Percentiles rank a stretch among this genome's conserved stretches.
These are phyloP conservation scores for Chelon auratus DNA, from an alignment of 2,797 vertebrate species.

Conservation along the genomic window DNA sequence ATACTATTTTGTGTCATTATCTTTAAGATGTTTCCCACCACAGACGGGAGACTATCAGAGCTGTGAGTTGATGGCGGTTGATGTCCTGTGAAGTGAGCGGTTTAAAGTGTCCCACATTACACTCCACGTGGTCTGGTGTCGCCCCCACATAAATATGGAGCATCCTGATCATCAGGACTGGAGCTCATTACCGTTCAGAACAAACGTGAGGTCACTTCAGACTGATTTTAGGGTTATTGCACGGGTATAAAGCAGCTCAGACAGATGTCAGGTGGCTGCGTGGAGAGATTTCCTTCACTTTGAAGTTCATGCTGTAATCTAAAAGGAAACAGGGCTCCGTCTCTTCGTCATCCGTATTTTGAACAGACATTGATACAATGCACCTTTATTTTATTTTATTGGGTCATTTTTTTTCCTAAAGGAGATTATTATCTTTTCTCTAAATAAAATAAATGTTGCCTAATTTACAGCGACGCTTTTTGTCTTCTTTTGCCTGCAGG, in stretches of 20 bases:
- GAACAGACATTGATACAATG: conserved; percentile 35
- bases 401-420: neutral
- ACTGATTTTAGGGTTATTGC: conserved; percentile 70
- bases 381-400: conserved; percentile 19
- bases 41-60: conserved; percentile 14
- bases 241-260: conserved; percentile 54
- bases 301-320: conserved; percentile 45
- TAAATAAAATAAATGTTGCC: conserved; percentile 61
- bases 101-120: conserved; percentile 49
- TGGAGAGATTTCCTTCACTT: conserved; percentile 45
- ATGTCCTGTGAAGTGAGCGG: conserved; percentile 13
- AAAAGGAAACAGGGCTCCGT: neutral
- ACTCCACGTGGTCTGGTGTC: conserved; percentile 47
- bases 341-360: conserved; percentile 30
- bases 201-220: conserved; percentile 60
- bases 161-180: conserved; percentile 40
- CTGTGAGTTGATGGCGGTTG: conserved; percentile 15
- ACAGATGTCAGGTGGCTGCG: conserved; percentile 48
- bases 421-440: conserved; percentile 23
- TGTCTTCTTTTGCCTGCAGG: neutral
- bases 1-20: conserved; percentile 2
- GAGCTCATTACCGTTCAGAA: conserved; percentile 47
- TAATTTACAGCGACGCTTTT: conserved; percentile 11
- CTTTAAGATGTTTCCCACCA: neutral
- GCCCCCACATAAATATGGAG: conserved; percentile 47